A percentile compares a stretch with the other conserved stretches of the same genome.
These are phyloP conservation scores for Dorcus parallelipipedus DNA, from an alignment of 2,888 invertebrate genomes.

Conservation along the genomic window DNA sequence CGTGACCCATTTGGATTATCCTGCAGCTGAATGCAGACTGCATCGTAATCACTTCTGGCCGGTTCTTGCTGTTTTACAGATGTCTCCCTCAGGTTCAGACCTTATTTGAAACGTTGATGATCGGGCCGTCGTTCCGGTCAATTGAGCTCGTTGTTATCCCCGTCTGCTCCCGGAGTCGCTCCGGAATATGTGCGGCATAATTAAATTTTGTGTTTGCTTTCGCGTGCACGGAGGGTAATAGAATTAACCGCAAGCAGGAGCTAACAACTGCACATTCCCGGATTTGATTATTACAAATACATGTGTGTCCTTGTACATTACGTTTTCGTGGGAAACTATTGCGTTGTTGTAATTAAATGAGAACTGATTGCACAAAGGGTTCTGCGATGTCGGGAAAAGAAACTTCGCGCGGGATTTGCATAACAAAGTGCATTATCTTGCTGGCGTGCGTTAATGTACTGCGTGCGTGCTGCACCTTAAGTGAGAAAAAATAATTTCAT, in stretches of 20 bases:
- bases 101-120: conserved; percentile 32
- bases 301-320: too few relatives aligned
- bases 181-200: conserved; percentile 12
- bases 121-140: conserved; percentile 35
- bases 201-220: conserved; percentile 13
- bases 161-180: conserved; percentile 15
- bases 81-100: conserved; percentile 27
- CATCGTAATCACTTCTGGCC: conserved; percentile 20
- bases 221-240: not conserved
- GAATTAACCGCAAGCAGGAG: not conserved
- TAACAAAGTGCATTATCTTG: too few relatives aligned
- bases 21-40: conserved; percentile 11
- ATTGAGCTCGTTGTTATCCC: conserved; percentile 31
- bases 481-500: too few relatives aligned
- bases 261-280: not conserved
- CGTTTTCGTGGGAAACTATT: too few relatives aligned
- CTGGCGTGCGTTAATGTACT: too few relatives aligned
- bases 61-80: conserved; percentile 24
- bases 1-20: conserved; percentile 4
- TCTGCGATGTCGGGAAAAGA: too few relatives aligned
- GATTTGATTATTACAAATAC: not conserved
- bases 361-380: too few relatives aligned
- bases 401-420: too few relatives aligned
- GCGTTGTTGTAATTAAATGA: too few relatives aligned
- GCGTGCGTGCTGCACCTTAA: too few relatives aligned